Conservation (phyloP, 2,888 invertebrate genomes). For the Epinotia demarniana region DNA sequence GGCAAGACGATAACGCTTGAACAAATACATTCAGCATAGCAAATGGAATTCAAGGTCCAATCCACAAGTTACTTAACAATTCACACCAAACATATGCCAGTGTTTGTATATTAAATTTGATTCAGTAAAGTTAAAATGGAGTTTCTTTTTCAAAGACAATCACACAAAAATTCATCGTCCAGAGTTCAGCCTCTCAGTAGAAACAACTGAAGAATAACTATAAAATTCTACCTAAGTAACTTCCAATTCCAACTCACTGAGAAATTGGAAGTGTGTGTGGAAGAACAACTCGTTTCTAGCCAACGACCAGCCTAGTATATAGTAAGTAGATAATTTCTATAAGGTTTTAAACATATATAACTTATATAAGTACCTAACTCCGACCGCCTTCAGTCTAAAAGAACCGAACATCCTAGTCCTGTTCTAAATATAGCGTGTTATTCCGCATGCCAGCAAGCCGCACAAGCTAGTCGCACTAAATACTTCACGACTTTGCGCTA, state of each 20-base stretch:
- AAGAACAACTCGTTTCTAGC: too few species aligned
- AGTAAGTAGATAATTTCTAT: neutral
- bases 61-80: constrained; percentile 11
- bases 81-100: neutral
- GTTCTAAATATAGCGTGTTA: constrained; percentile 28
- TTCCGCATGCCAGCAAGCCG: constrained; percentile 14
- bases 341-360: neutral
- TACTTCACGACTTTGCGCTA: neutral
- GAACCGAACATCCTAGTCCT: constrained; percentile 24
- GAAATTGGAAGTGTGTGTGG: too few species aligned
- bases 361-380: neutral
- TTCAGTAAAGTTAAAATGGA: neutral
- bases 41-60: constrained; percentile 36
- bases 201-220: too few species aligned
- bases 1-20: constrained; percentile 35
- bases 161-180: too few species aligned
- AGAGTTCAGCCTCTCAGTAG: too few species aligned
- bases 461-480: constrained; percentile 3
- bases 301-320: neutral
- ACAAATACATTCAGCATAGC: constrained; percentile 32
- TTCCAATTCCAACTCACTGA: neutral
- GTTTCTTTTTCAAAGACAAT: neutral
- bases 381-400: constrained; percentile 7
- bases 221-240: too few species aligned
- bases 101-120: neutral